Base-by-base conservation (phyloP, 2,797 vertebrate species). In the Hoplostethus mediterraneus region DNA sequence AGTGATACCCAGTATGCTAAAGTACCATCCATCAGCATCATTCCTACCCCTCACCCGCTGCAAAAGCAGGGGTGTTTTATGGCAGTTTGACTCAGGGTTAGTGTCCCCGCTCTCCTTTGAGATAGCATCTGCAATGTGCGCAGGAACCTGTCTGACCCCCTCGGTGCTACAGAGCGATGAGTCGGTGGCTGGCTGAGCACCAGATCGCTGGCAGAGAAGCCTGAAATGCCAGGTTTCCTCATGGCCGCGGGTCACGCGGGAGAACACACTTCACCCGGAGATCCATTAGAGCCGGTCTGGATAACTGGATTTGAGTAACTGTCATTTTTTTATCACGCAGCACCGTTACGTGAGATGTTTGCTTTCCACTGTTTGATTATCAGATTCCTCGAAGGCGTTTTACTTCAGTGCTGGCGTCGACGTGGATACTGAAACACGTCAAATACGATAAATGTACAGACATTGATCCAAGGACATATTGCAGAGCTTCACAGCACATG, bases 41-140 rank as follows among this genome's bases (percentile, higher is more conserved):
- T 70, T 71, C 48, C 80, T 73, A 59, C 66, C 70, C 67, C 53
- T 71, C 68, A 79, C 77, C 68, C 49, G 0, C 59, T 61, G 11
- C 16, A 80, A 59, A 72, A 74, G 52, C 21, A 40, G 12, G 17
- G 5, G 40, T 73, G 71, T 80, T 91, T 92, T 90, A 89, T 73
- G 65, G 71, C 65, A 45, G 71, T 80, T 82, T 81, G 55, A 79
- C 79, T 81, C 9, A 0, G 57, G 72, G 79, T 88, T 81, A 76
- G 80, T 79, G 78, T 84, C 33, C 54, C 48, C 0, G 21, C 45
- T 33, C 28, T 71, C 68, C 79, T 90, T 85, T 66, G 71, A 88
- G 82, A 89, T 89, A 84, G 17, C 52, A 90, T 89, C 84, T 78
- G 63, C 62, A 74, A 83, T 83, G 67, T 77, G 56, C 63, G 73